Base-by-base conservation (phyloP, 2,797 vertebrate species). In the Tokudaia tokunoshimensis region DNA sequence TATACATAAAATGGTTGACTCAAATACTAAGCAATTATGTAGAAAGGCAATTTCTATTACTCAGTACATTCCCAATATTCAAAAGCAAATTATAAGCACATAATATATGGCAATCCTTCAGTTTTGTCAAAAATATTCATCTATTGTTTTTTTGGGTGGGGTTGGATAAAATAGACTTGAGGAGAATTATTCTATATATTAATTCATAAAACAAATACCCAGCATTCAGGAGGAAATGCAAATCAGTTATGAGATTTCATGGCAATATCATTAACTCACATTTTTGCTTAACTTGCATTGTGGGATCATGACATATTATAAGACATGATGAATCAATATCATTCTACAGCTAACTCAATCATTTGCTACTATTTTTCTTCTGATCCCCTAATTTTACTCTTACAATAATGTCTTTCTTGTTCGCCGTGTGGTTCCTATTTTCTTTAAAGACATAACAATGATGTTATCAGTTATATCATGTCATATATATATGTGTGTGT, bases 241-340 rank as follows among this genome's bases (percentile, higher is more conserved):
- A 96, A 96, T 26, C 63, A 59, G 47, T 50, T 37, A 75, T 12
- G 59, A 37, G 92, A 88, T 52, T 57, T 95, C 98, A 88, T 94
- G 96, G 97, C 34, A 78, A 98, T 91, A 96, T 98, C 93, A 97
- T 97, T 97, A 90, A 47, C 0, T 84, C 41, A 72, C 13, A 86
- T 37, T 80, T 76, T 61, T 41, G 63, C 29, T n/a, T 55, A 63
- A 17, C 8, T 88, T 79, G 57, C 37, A 63, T 31, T 50, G 0
- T 29, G 19, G 41, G 17, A 57, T 47, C 4, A 47, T n/a, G n/a
- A n/a, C n/a, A 19, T 89, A 78, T 88, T 76, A n/a, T 34, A 83
- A 55, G 15, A 47, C 14, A 89, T 85, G 17, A 79, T 50, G 14
- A 74, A 34, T 22, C 34, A 47, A n/a, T 89, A 87, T 89, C 19